A percentile compares a stretch with the other conserved stretches of the same genome.
Evolutionary conservation across 2,888 invertebrate genomes (phyloP).

Genomic region (Ctena decussata): DNA sequence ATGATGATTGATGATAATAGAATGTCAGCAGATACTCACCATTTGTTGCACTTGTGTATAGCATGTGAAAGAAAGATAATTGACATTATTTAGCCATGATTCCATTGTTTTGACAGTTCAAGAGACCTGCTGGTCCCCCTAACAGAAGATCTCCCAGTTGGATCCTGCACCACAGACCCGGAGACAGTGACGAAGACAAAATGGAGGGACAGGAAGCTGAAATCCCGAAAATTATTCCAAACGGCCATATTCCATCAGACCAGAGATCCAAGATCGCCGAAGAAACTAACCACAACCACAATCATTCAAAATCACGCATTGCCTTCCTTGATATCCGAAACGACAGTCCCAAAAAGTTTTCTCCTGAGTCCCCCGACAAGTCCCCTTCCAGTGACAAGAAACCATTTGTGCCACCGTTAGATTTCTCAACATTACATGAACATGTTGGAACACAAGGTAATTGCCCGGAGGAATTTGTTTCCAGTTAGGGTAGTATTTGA

Average conservation of each 20-base stretch:
- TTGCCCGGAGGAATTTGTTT: too few species aligned
- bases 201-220: slow-evolving; percentile 55
- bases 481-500: too few species aligned
- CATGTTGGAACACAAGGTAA: slow-evolving; percentile 88
- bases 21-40: too few species aligned
- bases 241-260: slow-evolving; percentile 26
- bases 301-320: slow-evolving; percentile 72
- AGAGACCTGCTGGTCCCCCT: slow-evolving; percentile 80
- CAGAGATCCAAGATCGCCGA: background rate
- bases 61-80: too few species aligned
- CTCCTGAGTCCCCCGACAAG: slow-evolving; percentile 85
- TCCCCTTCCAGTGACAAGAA: slow-evolving; percentile 87
- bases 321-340: slow-evolving; percentile 74
- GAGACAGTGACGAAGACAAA: slow-evolving; percentile 54
- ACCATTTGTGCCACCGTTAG: slow-evolving; percentile 87
- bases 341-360: slow-evolving; percentile 80
- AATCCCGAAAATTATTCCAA: slow-evolving; percentile 39
- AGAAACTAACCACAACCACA: slow-evolving; percentile 49
- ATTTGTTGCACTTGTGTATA: too few species aligned
- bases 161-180: slow-evolving; percentile 60
- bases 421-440: slow-evolving; percentile 89
- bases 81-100: background rate
- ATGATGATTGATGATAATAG: too few species aligned
- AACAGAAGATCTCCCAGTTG: slow-evolving; percentile 81
- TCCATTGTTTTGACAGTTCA: slow-evolving; percentile 67